phyloP scores from a whole-genome alignment of 2,888 invertebrate species.

The Rhaphigaster nebulosa region DNA sequence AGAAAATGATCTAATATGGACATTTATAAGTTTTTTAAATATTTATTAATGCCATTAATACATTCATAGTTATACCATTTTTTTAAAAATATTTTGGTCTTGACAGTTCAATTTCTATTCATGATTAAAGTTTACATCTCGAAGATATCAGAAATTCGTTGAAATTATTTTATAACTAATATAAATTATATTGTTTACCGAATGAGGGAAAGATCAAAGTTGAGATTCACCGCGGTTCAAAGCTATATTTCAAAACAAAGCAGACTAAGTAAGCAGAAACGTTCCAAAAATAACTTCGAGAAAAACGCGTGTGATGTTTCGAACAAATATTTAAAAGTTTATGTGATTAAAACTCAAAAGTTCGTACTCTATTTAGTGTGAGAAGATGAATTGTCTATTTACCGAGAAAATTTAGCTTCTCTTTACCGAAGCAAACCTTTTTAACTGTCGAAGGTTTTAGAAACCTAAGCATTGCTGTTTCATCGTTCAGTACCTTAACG shows the following conservation, averaged over 20 bases:
- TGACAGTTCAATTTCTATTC: neutral
- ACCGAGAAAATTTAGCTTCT: neutral
- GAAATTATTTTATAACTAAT: neutral
- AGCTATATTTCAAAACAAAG: slow-evolving; percentile 6
- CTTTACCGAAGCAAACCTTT: neutral
- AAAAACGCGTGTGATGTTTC: neutral
- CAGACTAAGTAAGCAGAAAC: neutral
- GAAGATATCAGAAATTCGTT: neutral
- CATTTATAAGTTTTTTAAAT: too few species aligned
- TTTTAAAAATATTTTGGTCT: neutral
- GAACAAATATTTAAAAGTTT: slow-evolving; percentile 3
- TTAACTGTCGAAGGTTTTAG: neutral
- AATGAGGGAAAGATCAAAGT: neutral
- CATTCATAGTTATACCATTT: neutral
- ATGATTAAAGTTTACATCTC: too few species aligned
- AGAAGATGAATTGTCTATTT: neutral
- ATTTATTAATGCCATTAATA: too few species aligned
- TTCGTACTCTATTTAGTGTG: neutral
- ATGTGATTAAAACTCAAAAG: neutral
- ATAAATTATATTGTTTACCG: neutral
- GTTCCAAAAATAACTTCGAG: neutral
- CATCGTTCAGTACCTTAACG: neutral
- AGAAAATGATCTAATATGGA: too few species aligned
- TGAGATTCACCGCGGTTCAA: neutral
- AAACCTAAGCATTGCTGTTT: neutral